Evolutionary conservation across 1,140 invertebrate genomes (phyloP).

Genomic region (Calliopsis andreniformis): DNA sequence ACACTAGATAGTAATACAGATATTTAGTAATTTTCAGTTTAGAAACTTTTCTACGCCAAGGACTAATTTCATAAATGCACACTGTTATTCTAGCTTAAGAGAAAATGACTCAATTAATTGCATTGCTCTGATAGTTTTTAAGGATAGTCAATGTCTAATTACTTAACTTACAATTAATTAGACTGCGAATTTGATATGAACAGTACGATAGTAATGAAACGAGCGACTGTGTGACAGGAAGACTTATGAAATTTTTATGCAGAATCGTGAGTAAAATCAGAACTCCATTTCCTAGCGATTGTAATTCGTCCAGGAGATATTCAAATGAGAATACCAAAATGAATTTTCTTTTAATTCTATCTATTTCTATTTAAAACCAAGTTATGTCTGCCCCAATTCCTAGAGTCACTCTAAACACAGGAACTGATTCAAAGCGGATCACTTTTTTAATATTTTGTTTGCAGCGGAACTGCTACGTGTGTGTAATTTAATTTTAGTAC

Average conservation of each 20-base stretch:
- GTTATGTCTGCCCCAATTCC: too few relatives aligned
- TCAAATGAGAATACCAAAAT: too few relatives aligned
- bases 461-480: neutral
- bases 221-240: too few relatives aligned
- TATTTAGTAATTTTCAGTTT: too few relatives aligned
- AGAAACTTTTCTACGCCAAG: neutral
- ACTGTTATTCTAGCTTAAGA: neutral
- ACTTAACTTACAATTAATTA: neutral
- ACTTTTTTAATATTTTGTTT: neutral
- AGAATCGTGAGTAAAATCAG: too few relatives aligned
- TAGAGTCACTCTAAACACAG: too few relatives aligned
- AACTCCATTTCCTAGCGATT: too few relatives aligned
- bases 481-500: conserved; percentile 29
- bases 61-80: conserved; percentile 1
- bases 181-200: neutral
- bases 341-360: too few relatives aligned
- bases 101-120: conserved; percentile 12
- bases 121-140: neutral
- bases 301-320: too few relatives aligned
- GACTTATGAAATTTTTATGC: neutral
- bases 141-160: neutral
- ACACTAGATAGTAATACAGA: too few relatives aligned
- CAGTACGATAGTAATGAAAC: neutral
- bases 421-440: neutral
- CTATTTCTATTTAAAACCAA: too few relatives aligned